These are phyloP conservation scores for Hycleus cichorii DNA, from an alignment of 1,140 invertebrate species.

Conservation along the genomic window DNA sequence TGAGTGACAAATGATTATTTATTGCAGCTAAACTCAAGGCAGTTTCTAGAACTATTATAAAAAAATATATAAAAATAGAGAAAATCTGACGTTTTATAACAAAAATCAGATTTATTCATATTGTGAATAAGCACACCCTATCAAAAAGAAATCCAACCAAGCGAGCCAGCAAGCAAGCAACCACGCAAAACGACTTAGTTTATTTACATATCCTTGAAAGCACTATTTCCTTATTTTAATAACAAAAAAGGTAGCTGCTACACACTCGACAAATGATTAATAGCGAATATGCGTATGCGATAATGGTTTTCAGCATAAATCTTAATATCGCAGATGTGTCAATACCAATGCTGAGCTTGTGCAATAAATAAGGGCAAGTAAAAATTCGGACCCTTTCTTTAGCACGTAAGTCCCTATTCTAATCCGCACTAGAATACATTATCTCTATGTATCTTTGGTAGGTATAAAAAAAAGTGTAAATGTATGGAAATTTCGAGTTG, in stretches of 20 bases:
- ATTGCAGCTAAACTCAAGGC: constrained; percentile 22
- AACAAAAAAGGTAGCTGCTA: neutral
- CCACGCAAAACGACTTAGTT: no score
- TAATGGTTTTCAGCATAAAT: neutral
- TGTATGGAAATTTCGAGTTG: no score
- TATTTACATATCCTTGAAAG: no score
- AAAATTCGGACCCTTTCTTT: neutral
- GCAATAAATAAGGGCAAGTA: neutral
- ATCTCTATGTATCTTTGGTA: no score
- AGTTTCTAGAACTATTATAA: constrained; percentile 20
- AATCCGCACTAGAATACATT: neutral
- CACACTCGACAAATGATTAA: neutral
- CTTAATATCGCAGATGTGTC: neutral
- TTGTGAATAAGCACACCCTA: no score
- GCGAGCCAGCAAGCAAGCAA: no score
- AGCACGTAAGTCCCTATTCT: neutral
- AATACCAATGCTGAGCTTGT: neutral
- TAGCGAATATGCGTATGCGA: neutral
- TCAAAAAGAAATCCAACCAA: no score
- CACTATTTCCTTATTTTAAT: neutral
- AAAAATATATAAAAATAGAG: constrained; percentile 10
- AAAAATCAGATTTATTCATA: no score
- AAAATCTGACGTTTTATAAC: no score
- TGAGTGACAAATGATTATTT: constrained; percentile 34
- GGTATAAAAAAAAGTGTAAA: no score